Percentiles rank a stretch among this genome's conserved stretches.
Evolutionary conservation across 2,113 vertebrate species (phyloP).

Genomic region (Hymenochirus boettgeri): DNA sequence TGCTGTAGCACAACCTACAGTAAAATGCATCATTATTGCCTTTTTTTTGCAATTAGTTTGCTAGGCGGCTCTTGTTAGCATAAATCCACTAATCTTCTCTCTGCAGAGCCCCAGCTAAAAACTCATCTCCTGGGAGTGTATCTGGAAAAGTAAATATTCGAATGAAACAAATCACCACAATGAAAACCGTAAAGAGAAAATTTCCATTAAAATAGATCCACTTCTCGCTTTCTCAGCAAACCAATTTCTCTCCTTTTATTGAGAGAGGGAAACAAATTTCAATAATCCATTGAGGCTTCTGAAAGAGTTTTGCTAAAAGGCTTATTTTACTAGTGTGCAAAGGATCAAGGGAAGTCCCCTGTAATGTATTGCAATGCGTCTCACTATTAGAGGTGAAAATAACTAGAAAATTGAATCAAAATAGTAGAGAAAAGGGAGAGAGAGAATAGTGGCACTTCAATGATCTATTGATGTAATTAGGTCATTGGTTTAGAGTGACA

Average conservation of each 20-base stretch:
- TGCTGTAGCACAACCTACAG: no score
- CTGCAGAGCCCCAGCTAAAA: slow-evolving; percentile 28
- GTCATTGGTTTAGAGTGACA: no score
- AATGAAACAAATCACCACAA: slow-evolving; percentile 18
- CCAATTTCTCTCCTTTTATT: slow-evolving; percentile 30
- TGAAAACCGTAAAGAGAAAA: slow-evolving; percentile 13
- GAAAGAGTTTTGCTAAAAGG: slow-evolving; percentile 25
- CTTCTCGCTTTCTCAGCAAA: slow-evolving; percentile 14
- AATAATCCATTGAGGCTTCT: slow-evolving; percentile 40
- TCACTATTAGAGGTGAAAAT: slow-evolving; percentile 21
- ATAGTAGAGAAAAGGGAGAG: not conserved
- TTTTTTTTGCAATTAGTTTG: slow-evolving; percentile 28
- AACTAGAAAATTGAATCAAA: not conserved
- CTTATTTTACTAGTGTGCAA: slow-evolving; percentile 4
- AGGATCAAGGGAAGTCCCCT: slow-evolving; percentile 25
- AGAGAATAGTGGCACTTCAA: not conserved
- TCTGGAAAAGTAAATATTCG: slow-evolving; percentile 39
- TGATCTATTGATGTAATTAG: no score
- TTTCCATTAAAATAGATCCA: slow-evolving; percentile 34
- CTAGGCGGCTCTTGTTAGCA: slow-evolving; percentile 16
- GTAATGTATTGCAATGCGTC: slow-evolving; percentile 31
- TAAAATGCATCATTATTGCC: slow-evolving; percentile 1
- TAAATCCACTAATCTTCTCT: slow-evolving; percentile 34
- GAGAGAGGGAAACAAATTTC: slow-evolving; percentile 24
- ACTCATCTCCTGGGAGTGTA: slow-evolving; percentile 33